Evolutionary conservation across 2,113 vertebrate species (phyloP).

Genomic region (Brachyhypopomus occidentalis): DNA sequence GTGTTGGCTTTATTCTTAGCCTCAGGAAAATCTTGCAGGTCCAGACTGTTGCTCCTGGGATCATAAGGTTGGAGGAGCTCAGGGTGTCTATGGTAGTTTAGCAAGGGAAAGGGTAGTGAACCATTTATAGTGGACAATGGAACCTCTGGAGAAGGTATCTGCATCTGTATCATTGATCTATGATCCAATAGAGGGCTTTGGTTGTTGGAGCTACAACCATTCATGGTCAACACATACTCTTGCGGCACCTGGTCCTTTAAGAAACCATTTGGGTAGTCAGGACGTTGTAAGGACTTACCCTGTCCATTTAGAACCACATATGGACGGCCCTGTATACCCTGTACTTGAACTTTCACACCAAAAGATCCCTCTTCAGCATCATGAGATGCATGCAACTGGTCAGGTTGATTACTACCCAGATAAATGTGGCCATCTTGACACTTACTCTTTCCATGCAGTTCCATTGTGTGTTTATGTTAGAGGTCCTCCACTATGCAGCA

Average conservation of each 20-base stretch:
- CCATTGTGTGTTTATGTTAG: conserved; percentile 70
- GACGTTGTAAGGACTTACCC: conserved; percentile 64
- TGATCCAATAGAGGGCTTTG: conserved; percentile 44
- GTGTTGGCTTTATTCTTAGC: background rate
- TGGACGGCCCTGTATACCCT: conserved; percentile 90
- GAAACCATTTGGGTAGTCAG: conserved; percentile 62
- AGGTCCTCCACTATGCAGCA: background rate
- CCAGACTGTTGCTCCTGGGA: conserved; percentile 77
- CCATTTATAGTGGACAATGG: conserved; percentile 58
- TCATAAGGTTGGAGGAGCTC: conserved; percentile 87
- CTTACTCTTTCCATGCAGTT: conserved; percentile 73
- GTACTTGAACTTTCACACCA: conserved; percentile 89
- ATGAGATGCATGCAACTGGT: conserved; percentile 4
- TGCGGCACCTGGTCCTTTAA: conserved; percentile 45
- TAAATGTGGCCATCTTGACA: conserved; percentile 55
- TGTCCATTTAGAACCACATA: conserved; percentile 90
- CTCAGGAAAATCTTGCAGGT: conserved; percentile 48
- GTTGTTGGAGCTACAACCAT: conserved; percentile 33
- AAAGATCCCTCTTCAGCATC: conserved; percentile 75
- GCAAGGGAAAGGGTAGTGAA: conserved; percentile 56
- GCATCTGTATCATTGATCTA: conserved; percentile 10
- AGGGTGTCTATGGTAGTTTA: conserved; percentile 87
- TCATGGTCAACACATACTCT: conserved; percentile 51
- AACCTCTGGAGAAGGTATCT: conserved; percentile 52
- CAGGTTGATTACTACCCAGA: background rate